Percentiles rank a stretch among this genome's conserved stretches.
Evolutionary conservation across 2,797 vertebrate species (phyloP).

Genomic region (Zonotrichia albicollis): DNA sequence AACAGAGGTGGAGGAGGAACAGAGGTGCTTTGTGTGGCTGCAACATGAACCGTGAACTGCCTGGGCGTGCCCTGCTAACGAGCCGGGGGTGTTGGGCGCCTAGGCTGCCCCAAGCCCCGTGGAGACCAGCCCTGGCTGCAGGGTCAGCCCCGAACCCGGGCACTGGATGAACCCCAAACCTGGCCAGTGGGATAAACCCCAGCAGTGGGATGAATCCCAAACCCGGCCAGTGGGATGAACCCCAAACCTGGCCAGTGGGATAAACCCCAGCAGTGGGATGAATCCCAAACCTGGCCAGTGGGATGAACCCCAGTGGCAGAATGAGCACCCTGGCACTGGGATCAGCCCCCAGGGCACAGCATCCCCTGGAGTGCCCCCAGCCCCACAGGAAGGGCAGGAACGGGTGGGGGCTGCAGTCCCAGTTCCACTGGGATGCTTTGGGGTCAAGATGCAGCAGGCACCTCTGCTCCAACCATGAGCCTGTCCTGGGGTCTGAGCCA

Average conservation of each 20-base stretch:
- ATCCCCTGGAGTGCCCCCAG: no score
- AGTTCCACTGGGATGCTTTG: no score
- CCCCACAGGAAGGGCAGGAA: no score
- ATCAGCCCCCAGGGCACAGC: no score
- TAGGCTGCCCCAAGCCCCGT: neutral
- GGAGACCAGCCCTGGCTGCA: neutral
- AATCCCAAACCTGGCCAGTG: neutral
- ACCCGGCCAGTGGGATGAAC: no score
- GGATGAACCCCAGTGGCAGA: neutral
- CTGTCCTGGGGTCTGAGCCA: no score
- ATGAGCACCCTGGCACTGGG: no score
- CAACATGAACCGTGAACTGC: neutral
- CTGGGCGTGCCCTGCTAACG: neutral
- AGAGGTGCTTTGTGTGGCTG: neutral
- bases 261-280: neutral
- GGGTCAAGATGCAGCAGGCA: no score
- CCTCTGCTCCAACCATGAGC: no score
- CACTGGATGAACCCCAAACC: neutral
- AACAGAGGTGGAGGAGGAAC: neutral
- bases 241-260: neutral
- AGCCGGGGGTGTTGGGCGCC: neutral
- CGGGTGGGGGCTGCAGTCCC: no score
- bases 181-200: neutral
- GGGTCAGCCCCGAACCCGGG: no score
- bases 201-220: no score